Evolutionary conservation across 1,140 invertebrate species (phyloP).

Genomic region (Bombus huntii): DNA sequence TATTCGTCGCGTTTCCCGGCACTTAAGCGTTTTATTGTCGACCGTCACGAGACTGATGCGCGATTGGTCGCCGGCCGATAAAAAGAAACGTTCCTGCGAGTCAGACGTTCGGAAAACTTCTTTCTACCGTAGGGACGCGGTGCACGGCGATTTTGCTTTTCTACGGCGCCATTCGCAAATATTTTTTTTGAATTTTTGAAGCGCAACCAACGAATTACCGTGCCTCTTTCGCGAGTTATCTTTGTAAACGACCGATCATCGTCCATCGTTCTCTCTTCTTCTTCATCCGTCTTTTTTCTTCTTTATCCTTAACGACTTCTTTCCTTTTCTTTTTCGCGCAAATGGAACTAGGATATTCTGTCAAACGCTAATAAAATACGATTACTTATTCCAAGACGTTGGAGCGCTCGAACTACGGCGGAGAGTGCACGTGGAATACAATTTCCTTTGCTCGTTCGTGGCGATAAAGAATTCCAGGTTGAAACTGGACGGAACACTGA

Average conservation of each 20-base stretch:
- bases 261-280: neutral
- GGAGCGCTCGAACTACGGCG: neutral
- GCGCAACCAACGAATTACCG: neutral
- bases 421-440: neutral
- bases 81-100: slow-evolving; percentile 2
- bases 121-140: neutral
- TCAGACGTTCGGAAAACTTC: slow-evolving; percentile 17
- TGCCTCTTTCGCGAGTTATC: neutral
- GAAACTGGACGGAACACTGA: neutral
- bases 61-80: slow-evolving; percentile 22
- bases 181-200: too few relatives aligned
- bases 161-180: too few relatives aligned
- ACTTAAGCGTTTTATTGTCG: slow-evolving; percentile 40
- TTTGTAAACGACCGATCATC: neutral
- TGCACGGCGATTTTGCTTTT: neutral
- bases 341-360: too few relatives aligned
- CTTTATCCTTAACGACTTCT: neutral
- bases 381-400: neutral
- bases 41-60: neutral
- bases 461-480: neutral
- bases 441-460: neutral
- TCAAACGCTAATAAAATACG: neutral
- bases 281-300: too few relatives aligned
- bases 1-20: slow-evolving; percentile 12
- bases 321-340: too few relatives aligned